A percentile compares a stretch with the other conserved stretches of the same genome.
Conservation (phyloP, 2,113 vertebrate species). For the Dromaius novaehollandiae region DNA sequence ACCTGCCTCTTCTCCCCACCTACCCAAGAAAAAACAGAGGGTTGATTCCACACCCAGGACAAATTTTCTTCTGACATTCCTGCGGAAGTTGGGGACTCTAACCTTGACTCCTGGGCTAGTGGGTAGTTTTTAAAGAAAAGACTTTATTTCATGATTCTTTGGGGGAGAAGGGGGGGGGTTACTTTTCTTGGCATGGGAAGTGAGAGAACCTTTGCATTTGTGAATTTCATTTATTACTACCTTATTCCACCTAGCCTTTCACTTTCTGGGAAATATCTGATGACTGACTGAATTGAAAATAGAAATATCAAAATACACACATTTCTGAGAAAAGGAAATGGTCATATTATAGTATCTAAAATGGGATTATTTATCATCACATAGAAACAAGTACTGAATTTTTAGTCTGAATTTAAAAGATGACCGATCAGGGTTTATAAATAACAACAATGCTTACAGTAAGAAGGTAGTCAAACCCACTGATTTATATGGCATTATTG, state of each 20-base stretch:
- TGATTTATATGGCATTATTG: neutral
- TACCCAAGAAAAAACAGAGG: neutral
- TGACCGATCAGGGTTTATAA: neutral
- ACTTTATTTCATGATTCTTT: no score
- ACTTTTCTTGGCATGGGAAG: constrained; percentile 13
- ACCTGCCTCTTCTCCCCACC: neutral
- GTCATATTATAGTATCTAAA: neutral
- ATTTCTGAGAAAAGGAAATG: neutral
- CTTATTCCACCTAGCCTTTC: constrained; percentile 2
- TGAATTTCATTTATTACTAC: neutral
- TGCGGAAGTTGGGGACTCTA: neutral
- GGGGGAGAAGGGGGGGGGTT: neutral
- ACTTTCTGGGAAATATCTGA: neutral
- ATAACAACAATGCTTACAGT: neutral
- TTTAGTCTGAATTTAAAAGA: neutral
- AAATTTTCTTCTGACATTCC: neutral
- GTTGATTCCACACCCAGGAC: neutral
- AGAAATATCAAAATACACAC: neutral
- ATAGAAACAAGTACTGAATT: neutral
- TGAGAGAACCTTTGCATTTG: neutral
- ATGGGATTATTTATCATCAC: neutral
- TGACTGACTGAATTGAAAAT: neutral
- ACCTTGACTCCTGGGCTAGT: neutral
- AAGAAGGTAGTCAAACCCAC: neutral
- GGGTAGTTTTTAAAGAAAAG: neutral